A percentile compares a stretch with the other conserved stretches of the same genome.
Evolutionary conservation across 1,140 invertebrate genomes (phyloP).

Genomic region (Hyles vespertilio): DNA sequence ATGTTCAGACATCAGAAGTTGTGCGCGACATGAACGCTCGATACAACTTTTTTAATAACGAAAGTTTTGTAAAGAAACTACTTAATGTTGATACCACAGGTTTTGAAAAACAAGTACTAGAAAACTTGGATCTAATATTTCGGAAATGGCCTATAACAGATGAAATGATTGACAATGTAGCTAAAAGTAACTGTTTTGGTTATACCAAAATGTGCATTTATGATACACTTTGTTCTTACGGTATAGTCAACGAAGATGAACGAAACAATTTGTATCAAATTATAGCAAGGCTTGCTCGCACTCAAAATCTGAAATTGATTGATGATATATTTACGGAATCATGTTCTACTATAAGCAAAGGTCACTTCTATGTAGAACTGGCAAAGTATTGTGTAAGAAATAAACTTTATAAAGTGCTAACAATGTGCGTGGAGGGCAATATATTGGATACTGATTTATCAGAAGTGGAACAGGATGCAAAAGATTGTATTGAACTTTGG

Average conservation of each 20-base stretch:
- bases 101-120: constrained; percentile 47
- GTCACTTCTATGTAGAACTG: constrained; percentile 74
- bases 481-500: constrained; percentile 71
- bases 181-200: constrained; percentile 66
- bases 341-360: constrained; percentile 73
- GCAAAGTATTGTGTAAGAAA: constrained; percentile 75
- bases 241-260: constrained; percentile 75
- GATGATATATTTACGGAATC: constrained; percentile 74
- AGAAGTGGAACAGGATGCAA: constrained; percentile 54
- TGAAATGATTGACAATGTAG: constrained; percentile 76
- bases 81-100: constrained; percentile 62
- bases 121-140: constrained; percentile 72
- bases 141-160: constrained; percentile 74
- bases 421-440: constrained; percentile 65
- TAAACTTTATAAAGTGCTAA: constrained; percentile 71
- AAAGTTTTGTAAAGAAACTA: constrained; percentile 58
- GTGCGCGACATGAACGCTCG: constrained; percentile 65
- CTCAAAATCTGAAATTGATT: constrained; percentile 74
- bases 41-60: constrained; percentile 65
- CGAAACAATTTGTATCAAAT: constrained; percentile 70
- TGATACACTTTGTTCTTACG: constrained; percentile 75
- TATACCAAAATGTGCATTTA: constrained; percentile 76
- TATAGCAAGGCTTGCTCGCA: constrained; percentile 71
- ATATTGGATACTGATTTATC: constrained; percentile 58
- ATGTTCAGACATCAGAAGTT: constrained; percentile 66